phyloP scores from a whole-genome alignment of 1,140 invertebrate genomes.

The Drosophila sp. region DNA sequence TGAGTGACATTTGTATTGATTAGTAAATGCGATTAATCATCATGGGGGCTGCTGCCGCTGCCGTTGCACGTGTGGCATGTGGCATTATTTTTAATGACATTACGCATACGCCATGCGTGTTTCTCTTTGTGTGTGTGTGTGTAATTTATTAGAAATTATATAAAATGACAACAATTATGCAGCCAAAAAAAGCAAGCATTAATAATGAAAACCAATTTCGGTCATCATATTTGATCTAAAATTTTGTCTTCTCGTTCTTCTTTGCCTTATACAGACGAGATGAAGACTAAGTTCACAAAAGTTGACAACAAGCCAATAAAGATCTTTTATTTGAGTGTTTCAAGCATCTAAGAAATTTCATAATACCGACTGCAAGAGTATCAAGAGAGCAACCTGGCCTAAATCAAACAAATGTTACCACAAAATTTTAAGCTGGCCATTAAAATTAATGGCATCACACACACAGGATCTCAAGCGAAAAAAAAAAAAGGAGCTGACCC shows the following conservation, averaged over 20 bases:
- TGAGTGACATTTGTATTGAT: constrained; percentile 79
- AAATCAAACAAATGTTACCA: constrained; percentile 56
- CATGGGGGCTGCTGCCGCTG: constrained; percentile 26
- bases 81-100: constrained; percentile 60
- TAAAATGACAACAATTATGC: constrained; percentile 48
- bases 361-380: neutral
- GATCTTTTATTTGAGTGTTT: neutral
- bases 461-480: constrained; percentile 2
- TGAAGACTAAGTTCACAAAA: too few species aligned
- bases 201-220: neutral
- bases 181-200: constrained; percentile 17
- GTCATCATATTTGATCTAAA: neutral
- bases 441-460: constrained; percentile 12
- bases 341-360: neutral
- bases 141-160: constrained; percentile 37
- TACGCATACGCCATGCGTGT: constrained; percentile 49
- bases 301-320: too few species aligned
- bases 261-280: neutral
- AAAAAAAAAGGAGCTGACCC: constrained; percentile 32
- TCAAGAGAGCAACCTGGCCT: constrained; percentile 7
- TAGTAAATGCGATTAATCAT: constrained; percentile 79
- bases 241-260: neutral
- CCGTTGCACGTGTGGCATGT: constrained; percentile 40
- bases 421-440: constrained; percentile 29
- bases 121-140: constrained; percentile 31